A percentile compares a stretch with the other conserved stretches of the same genome.
These are phyloP conservation scores for Phragmatobia fuliginosa DNA, from an alignment of 2,888 invertebrate species.

Conservation along the genomic window DNA sequence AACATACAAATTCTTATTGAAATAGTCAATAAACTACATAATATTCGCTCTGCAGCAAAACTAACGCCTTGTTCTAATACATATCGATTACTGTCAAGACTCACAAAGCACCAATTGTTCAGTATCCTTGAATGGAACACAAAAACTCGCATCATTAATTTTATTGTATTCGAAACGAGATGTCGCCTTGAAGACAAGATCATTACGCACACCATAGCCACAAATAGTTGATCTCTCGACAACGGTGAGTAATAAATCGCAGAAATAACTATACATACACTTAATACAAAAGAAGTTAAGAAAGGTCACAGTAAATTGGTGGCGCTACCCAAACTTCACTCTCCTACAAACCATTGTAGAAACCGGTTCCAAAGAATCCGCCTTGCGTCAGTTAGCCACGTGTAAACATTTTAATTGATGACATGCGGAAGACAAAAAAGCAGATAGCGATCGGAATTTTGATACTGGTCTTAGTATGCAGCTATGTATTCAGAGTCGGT, in stretches of 20 bases:
- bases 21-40: constrained; percentile 32
- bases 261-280: constrained; percentile 37
- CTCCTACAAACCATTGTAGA: constrained; percentile 75
- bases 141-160: constrained; percentile 78
- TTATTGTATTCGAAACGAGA: constrained; percentile 77
- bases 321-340: constrained; percentile 76
- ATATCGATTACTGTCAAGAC: constrained; percentile 53
- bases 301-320: constrained; percentile 71
- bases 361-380: constrained; percentile 80
- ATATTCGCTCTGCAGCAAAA: constrained; percentile 45
- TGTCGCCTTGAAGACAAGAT: constrained; percentile 79
- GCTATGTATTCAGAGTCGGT: constrained; percentile 53
- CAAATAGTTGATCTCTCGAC: constrained; percentile 58
- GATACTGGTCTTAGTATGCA: constrained; percentile 59
- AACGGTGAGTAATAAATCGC: constrained; percentile 43
- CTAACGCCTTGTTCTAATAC: constrained; percentile 48
- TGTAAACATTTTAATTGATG: constrained; percentile 85
- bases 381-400: constrained; percentile 80
- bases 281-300: constrained; percentile 48
- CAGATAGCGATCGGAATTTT: constrained; percentile 69
- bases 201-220: constrained; percentile 67
- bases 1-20: constrained; percentile 41
- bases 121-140: constrained; percentile 77
- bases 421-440: constrained; percentile 81
- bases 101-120: constrained; percentile 57